Evolutionary conservation across 2,113 vertebrate genomes (phyloP).

Genomic region (Nesoenas mayeri): DNA sequence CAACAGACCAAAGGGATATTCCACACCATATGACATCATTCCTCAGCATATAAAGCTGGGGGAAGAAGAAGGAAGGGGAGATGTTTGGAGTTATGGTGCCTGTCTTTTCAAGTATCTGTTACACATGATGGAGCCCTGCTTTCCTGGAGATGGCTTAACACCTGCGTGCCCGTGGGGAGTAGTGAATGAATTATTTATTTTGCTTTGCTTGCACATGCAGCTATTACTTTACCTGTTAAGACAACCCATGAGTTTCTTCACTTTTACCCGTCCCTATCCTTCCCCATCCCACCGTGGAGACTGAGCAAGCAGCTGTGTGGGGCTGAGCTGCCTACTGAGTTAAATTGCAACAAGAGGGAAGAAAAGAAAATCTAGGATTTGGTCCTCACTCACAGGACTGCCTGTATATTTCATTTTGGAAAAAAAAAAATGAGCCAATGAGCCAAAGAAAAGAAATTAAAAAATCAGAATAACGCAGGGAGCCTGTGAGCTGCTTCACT

Average conservation of each 20-base stretch:
- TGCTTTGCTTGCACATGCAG: background rate
- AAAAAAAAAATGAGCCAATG: background rate
- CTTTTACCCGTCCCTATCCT: background rate
- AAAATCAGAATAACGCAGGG: background rate
- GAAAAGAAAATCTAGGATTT: background rate
- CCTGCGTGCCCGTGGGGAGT: background rate
- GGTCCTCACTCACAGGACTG: background rate
- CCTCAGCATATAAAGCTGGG: background rate
- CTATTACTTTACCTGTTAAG: background rate
- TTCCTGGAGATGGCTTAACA: background rate
- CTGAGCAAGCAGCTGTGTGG: rapidly evolving
- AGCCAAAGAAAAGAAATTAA: background rate
- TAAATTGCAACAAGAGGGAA: background rate
- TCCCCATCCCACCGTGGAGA: background rate
- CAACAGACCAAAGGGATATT: background rate
- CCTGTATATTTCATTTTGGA: background rate
- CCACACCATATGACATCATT: background rate
- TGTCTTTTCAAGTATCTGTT: background rate
- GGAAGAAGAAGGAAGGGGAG: no score
- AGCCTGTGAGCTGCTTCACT: background rate
- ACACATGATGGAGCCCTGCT: rapidly evolving
- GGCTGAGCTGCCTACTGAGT: background rate
- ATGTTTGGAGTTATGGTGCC: rapidly evolving
- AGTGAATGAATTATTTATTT: background rate
- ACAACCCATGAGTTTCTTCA: background rate